Evolutionary conservation across 1,140 invertebrate genomes (phyloP), one percentile per base, ranked within the genome.

Genomic region (Drosophila prosaltans): DNA sequence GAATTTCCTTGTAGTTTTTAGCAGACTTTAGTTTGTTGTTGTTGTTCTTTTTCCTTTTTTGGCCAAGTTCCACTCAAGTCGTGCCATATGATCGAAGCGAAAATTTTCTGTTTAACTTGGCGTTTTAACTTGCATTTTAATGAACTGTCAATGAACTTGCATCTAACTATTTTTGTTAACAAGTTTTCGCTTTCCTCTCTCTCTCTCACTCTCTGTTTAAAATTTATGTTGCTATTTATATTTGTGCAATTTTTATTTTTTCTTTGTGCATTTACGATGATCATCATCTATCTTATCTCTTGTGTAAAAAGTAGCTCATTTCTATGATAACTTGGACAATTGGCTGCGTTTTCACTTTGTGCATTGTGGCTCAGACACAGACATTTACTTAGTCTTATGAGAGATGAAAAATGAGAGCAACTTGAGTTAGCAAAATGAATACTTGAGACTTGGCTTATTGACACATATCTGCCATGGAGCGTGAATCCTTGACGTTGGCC

Each of bases 301-400:
- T 4, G 72, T 81, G 65, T 78, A 69, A 69, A 54, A 78, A 81
- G 77, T 73, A 78, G 65, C 74, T 81, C 79, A 81, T 81, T 81
- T 81, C 69, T 81, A 81, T 81, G 79, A 81, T 81, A 81, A 81
- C 79, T 78, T 65, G 80, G 61, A 65, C 75, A 78, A 78, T 78
- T 78, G 62, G 16, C 57, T 10, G 40, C 10, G 73, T 74, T 76
- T 76, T 76, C 74, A 70, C 74, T 65, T 54, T 21, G 7, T 70
- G 74, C 74, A 77, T 77, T 77, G 74, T 70, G 43, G 74, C 54
- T 75, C 69, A 63, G 73, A 24, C n/a, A 7, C 30, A 10, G 57
- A 39, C 30, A 3, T 32, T 76, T 69, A 77, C 74, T 77, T 70
- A 77, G 74, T 61, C 77, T 77, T 77, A 77, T 76, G 74, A 68